Conservation (phyloP, 2,113 vertebrate genomes). For the Eurystomus gularis region DNA sequence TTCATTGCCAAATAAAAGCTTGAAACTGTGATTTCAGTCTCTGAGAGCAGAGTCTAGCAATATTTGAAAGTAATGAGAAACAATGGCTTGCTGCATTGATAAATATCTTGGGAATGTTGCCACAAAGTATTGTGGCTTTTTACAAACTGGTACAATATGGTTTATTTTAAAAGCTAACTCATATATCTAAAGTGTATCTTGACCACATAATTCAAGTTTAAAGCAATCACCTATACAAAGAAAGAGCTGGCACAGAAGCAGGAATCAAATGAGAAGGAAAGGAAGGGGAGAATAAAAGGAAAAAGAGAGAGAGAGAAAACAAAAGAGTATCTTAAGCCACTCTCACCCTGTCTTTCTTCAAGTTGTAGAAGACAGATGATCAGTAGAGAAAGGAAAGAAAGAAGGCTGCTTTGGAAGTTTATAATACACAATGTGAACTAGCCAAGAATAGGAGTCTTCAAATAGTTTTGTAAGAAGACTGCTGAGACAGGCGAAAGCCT, state of each 20-base stretch:
- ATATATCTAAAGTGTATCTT: background rate
- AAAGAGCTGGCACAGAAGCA: background rate
- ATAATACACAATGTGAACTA: background rate
- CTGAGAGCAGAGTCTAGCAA: background rate
- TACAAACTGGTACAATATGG: background rate
- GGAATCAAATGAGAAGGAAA: background rate
- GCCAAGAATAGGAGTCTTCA: background rate
- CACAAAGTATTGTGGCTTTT: background rate
- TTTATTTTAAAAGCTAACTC: slow-evolving; percentile 1
- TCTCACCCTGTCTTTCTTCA: background rate
- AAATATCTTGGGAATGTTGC: background rate
- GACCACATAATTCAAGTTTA: background rate
- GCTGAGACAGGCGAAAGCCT: background rate
- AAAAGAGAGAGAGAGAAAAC: background rate
- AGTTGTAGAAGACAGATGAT: background rate
- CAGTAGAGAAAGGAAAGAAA: background rate
- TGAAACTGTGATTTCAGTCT: background rate
- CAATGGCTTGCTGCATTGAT: background rate
- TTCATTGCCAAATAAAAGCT: background rate
- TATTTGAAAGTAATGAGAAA: background rate
- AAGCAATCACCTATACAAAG: background rate
- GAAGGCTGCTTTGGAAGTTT: background rate
- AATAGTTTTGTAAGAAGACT: background rate
- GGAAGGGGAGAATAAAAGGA: background rate
- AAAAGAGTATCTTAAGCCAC: background rate